These are phyloP conservation scores for Homarus gammarus DNA, from an alignment of 2,888 invertebrate species.

Conservation along the genomic window DNA sequence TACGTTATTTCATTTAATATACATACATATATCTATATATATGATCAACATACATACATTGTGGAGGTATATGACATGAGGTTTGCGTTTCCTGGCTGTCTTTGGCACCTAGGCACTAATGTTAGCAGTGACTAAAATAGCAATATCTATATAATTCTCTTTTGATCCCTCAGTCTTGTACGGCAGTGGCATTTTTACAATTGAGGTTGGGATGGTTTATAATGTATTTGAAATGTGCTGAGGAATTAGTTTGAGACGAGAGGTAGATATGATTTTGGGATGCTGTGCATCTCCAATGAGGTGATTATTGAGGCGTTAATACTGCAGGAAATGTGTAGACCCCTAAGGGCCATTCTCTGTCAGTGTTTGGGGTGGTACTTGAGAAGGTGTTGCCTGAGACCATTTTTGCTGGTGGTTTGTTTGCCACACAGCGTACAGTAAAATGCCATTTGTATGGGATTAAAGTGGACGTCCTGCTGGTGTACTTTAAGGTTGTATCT, in stretches of 20 bases:
- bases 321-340: constrained; percentile 35
- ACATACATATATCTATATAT: constrained; percentile 70
- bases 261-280: constrained; percentile 61
- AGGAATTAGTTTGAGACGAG: constrained; percentile 63
- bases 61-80: constrained; percentile 74
- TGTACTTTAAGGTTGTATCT: constrained; percentile 64
- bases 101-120: constrained; percentile 74
- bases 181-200: constrained; percentile 67
- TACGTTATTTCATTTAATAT: constrained; percentile 57
- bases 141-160: constrained; percentile 63
- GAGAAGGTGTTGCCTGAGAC: constrained; percentile 66
- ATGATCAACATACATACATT: constrained; percentile 69
- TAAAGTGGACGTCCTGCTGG: constrained; percentile 68
- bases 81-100: constrained; percentile 73
- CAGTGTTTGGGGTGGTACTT: constrained; percentile 50
- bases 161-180: constrained; percentile 74
- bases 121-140: constrained; percentile 72
- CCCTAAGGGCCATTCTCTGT: constrained; percentile 29
- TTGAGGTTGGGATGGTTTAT: constrained; percentile 57
- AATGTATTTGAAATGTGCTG: constrained; percentile 55
- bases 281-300: constrained; percentile 43
- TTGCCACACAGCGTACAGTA: constrained; percentile 62
- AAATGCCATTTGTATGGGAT: constrained; percentile 66
- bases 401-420: constrained; percentile 60
- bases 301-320: constrained; percentile 52